Evolutionary conservation across 2,113 vertebrate genomes (phyloP).

Genomic region (Myrmecophaga tridactyla): DNA sequence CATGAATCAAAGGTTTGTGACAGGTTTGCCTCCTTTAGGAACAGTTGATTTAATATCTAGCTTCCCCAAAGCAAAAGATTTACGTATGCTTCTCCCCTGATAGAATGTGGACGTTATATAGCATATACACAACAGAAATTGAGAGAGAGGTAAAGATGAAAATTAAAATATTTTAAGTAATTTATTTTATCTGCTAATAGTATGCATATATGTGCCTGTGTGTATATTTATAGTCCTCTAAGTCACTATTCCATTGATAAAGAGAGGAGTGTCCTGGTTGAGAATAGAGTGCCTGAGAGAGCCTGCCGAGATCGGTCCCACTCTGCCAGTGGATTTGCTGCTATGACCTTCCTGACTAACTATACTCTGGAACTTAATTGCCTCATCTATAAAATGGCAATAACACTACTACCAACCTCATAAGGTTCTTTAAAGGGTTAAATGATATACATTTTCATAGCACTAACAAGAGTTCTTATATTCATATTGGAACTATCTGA

Average conservation of each 20-base stretch:
- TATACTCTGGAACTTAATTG: neutral
- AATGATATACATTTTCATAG: neutral
- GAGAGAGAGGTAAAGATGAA: neutral
- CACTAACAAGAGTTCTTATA: neutral
- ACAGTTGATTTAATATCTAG: neutral
- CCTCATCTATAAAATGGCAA: neutral
- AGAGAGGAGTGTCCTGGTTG: neutral
- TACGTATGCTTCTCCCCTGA: neutral
- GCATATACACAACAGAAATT: neutral
- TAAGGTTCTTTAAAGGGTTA: neutral
- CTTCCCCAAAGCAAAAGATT: neutral
- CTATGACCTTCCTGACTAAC: neutral
- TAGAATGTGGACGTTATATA: too few species aligned
- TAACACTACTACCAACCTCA: neutral
- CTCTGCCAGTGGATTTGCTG: neutral
- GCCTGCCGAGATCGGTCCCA: neutral
- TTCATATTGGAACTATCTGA: neutral
- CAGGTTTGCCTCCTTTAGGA: neutral
- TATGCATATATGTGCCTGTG: neutral
- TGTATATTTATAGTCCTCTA: neutral
- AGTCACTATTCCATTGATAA: neutral
- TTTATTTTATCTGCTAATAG: neutral
- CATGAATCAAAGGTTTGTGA: rapidly evolving
- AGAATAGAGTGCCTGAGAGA: neutral
- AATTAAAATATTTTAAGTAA: neutral